Percentiles rank a stretch among this genome's conserved stretches.
phyloP scores from a whole-genome alignment of 2,113 vertebrate genomes.

The Prunella fulvescens region DNA sequence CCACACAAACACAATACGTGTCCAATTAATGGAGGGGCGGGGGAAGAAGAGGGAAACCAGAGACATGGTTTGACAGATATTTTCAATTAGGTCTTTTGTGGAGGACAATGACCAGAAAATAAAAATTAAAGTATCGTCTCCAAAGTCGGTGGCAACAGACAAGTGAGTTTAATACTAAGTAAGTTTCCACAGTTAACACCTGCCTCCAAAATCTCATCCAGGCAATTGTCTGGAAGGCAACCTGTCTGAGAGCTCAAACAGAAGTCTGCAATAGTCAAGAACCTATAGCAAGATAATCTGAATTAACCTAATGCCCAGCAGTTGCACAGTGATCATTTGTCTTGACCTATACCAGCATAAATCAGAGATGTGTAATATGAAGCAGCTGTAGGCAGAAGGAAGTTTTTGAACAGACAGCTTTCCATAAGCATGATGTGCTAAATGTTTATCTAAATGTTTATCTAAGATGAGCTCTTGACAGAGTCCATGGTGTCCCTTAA shows the following conservation, averaged over 20 bases:
- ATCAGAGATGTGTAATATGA: neutral
- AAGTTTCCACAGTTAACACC: slow-evolving; percentile 58
- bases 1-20: slow-evolving; percentile 56
- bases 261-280: neutral
- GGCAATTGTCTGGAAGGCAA: slow-evolving; percentile 3
- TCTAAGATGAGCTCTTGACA: neutral
- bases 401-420: neutral
- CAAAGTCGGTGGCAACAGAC: neutral
- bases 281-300: neutral
- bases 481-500: neutral
- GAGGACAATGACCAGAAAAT: slow-evolving; percentile 22
- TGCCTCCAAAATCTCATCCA: slow-evolving; percentile 23
- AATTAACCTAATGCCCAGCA: neutral
- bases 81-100: slow-evolving; percentile 62
- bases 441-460: neutral
- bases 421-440: neutral
- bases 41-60: slow-evolving; percentile 71
- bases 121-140: neutral
- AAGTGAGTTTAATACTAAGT: neutral
- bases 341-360: neutral
- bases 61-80: slow-evolving; percentile 62
- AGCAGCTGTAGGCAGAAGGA: neutral
- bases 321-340: neutral
- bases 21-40: slow-evolving; percentile 46
- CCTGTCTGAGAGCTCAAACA: neutral